phyloP scores from a whole-genome alignment of 2,797 vertebrate genomes.

The Euphonia xanthogaster region DNA sequence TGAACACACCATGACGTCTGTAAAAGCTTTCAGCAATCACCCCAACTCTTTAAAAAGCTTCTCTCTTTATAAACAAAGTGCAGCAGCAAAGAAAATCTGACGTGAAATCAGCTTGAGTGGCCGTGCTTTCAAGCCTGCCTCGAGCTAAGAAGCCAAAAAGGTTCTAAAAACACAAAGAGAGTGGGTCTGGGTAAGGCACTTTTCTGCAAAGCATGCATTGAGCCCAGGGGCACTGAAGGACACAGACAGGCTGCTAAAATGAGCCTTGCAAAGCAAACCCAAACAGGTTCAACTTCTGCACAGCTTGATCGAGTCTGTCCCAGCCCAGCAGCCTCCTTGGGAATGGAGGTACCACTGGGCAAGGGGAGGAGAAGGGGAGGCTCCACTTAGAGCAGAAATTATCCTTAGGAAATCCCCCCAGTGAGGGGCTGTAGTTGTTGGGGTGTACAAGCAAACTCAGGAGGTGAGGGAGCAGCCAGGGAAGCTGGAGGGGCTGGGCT shows the following conservation, averaged over 20 bases:
- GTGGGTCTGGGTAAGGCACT: neutral
- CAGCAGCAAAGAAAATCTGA: neutral
- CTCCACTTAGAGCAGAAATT: neutral
- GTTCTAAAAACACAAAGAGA: neutral
- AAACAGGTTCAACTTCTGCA: neutral
- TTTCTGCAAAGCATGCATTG: neutral
- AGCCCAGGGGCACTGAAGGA: neutral
- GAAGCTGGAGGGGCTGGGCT: neutral
- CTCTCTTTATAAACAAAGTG: neutral
- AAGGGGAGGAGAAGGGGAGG: neutral
- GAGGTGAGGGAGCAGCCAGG: neutral
- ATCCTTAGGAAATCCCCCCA: neutral
- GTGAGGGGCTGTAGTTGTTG: neutral
- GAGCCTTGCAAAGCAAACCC: neutral
- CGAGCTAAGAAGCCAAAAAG: neutral
- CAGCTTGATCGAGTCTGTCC: neutral
- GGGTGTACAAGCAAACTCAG: neutral
- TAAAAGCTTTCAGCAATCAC: neutral
- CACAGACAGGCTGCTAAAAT: fast-evolving
- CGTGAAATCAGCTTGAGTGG: neutral
- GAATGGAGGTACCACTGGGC: fast-evolving
- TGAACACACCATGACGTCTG: neutral
- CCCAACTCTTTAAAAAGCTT: neutral
- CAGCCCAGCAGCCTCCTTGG: neutral
- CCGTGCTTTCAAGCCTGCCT: neutral